Evolutionary conservation across 2,888 invertebrate genomes (phyloP), one percentile per base, ranked within the genome.

Genomic region (Pyrrhia umbra): DNA sequence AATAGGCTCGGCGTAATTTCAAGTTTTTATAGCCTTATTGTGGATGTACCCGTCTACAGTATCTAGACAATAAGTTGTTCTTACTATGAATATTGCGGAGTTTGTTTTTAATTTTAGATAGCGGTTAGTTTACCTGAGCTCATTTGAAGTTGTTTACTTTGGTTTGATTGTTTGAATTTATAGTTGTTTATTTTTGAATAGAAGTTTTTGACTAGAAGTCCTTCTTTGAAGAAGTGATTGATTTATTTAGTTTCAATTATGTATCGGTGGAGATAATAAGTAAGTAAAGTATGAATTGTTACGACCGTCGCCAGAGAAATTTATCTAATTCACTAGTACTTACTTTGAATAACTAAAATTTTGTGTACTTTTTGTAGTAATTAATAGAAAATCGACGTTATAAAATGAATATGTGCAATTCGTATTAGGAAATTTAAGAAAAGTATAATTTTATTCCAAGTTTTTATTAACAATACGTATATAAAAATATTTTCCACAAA

Each of bases 1-100:
- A 92, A 92, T 92, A 86, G 91, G 85, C 86, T 78, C 78, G 82
- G 74, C 66, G 90, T 88, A 87, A 87, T 87, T 87, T 79, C 83
- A 80, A 82, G 87, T 87, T 87, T 87, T 87, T 86, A 86, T 85
- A 83, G 79, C 80, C 76, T 81, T 84, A 85, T 85, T 86, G 85
- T 79, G 60, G 43, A 78, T 74, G 69, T 68, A 79, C 77, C 54
- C 65, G 71, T 58, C 75, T 50, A 68, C 70, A 64, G 65, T 66
- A 55, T 57, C 64, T 74, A 77, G 78, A 77, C 70, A 80, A 73
- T 80, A 80, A 63, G 40, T 68, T 77, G 62, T 60, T 60, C 69
- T 63, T 69, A 54, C 63, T 55, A 70, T 37, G 71, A 60, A 68
- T 62, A 58, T 64, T 50, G 63, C 49, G 49, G 8, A 51, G 73